Base-by-base conservation (phyloP, 2,888 invertebrate species). In the Pyralis farinalis region DNA sequence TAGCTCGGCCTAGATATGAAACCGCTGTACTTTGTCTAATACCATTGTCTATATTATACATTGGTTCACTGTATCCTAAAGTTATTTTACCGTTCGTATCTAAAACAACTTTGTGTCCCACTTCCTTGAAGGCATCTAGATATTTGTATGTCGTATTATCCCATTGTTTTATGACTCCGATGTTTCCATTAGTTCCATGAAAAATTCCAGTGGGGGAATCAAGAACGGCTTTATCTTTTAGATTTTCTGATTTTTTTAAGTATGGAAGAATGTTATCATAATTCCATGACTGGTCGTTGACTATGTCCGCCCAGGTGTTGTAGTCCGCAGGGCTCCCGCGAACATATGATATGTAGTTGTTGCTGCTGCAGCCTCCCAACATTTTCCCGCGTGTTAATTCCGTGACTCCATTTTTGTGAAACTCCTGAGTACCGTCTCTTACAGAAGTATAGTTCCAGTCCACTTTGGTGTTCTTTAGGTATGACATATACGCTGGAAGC, bases 61-160 rank as follows among this genome's bases (percentile, higher is more conserved):
- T 75, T 1, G 78, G 63, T 29, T 75, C 71, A 0, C 82, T 76
- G 37, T 81, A 82, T 6, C 90, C 90, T 7, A 79, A 60, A 48
- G 71, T 77, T 1, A 71, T 55, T 25, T 61, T 50, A 1, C 82
- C 85, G 49, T 86, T 77, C 0, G 55, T 27, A 37, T 85, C 73
- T 37, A 77, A 65, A 22, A 71, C 29, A 1, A 56, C 44, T 1
- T 54, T 39, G 27, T 63, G 71, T 0, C 90, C 90, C 46, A 83
- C 51, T 53, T 86, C 78, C 43, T 66, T 51, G 8, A 82, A 78
- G 0, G 81, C 76, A 20, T 60, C 43, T 5, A 75, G 42, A 41
- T 74, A 60, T 7, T 49, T 36, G 0, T 46, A 29, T 7, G 55
- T 49, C n/a, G 43, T 45, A 21, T 44, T 36, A 21, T 46, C 34